These are phyloP conservation scores for Lota lota DNA, from an alignment of 2,113 vertebrate species.

Conservation along the genomic window DNA sequence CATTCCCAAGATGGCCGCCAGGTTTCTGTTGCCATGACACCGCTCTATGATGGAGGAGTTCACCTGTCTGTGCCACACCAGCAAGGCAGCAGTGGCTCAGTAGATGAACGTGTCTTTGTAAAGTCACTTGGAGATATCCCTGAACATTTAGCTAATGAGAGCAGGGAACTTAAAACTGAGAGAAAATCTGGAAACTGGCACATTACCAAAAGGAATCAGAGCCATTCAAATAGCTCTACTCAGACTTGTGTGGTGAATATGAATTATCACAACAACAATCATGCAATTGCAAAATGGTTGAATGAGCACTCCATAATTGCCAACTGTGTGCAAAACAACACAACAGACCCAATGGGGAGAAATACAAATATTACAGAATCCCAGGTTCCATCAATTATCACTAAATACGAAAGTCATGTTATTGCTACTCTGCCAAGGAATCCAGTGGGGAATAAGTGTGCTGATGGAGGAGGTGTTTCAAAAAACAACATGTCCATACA, in stretches of 20 bases:
- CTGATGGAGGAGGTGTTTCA: conserved; percentile 2
- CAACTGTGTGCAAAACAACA: conserved; percentile 6
- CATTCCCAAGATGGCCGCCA: conserved; percentile 6
- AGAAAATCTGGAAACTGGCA: not conserved
- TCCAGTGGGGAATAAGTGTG: conserved; percentile 5
- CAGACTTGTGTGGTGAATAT: conserved; percentile 23
- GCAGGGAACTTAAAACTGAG: conserved; percentile 1
- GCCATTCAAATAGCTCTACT: not conserved
- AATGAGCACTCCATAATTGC: conserved; percentile 4
- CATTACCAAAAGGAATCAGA: conserved; percentile 13
- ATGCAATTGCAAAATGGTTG: not conserved
- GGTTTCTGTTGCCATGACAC: not conserved
- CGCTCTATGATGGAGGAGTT: conserved; percentile 8
- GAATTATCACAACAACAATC: conserved; percentile 27
- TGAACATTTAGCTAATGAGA: conserved; percentile 1
- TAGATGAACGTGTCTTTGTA: not conserved
- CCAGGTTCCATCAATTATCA: not conserved
- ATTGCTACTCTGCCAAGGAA: not conserved
- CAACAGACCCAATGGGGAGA: conserved; percentile 6
- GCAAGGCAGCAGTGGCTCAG: not conserved
- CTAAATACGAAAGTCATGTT: conserved; percentile 7
- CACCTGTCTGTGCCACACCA: not conserved
- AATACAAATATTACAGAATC: conserved; percentile 6
- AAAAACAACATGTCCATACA: conserved; percentile 21
- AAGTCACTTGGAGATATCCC: not conserved